These are phyloP conservation scores for Aix galericulata DNA, from an alignment of 2,113 vertebrate species.

Conservation along the genomic window DNA sequence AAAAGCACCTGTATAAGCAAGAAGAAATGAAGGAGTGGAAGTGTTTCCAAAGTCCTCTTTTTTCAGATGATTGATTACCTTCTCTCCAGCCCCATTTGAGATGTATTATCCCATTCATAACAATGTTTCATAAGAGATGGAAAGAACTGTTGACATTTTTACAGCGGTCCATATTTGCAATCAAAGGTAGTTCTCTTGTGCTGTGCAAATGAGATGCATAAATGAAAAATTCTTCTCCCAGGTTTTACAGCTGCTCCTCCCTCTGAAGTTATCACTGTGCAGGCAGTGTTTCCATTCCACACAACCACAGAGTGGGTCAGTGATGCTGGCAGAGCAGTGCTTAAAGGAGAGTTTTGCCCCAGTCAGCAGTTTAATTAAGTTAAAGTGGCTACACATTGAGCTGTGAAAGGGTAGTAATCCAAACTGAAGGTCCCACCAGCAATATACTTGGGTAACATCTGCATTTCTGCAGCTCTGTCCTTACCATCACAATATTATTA, in stretches of 20 bases:
- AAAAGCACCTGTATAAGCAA: neutral
- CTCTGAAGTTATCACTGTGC: neutral
- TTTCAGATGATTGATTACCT: neutral
- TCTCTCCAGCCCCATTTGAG: neutral
- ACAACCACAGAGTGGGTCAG: neutral
- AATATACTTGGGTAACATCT: neutral
- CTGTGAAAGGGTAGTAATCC: neutral
- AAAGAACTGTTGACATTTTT: neutral
- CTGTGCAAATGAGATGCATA: neutral
- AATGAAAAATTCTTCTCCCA: neutral
- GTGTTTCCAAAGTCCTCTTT: fast-evolving
- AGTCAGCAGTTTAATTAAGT: neutral
- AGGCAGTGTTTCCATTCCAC: neutral
- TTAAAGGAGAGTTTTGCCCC: neutral
- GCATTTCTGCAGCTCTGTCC: neutral
- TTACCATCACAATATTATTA: neutral
- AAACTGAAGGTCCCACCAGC: neutral
- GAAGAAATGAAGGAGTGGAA: neutral
- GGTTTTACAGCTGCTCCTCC: neutral
- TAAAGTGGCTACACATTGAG: neutral
- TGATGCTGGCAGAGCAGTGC: neutral
- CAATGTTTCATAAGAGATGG: neutral
- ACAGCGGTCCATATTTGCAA: neutral
- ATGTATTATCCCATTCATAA: neutral
- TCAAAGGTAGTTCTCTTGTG: neutral